phyloP scores from a whole-genome alignment of 2,113 vertebrate species.

The Dromas ardeola region DNA sequence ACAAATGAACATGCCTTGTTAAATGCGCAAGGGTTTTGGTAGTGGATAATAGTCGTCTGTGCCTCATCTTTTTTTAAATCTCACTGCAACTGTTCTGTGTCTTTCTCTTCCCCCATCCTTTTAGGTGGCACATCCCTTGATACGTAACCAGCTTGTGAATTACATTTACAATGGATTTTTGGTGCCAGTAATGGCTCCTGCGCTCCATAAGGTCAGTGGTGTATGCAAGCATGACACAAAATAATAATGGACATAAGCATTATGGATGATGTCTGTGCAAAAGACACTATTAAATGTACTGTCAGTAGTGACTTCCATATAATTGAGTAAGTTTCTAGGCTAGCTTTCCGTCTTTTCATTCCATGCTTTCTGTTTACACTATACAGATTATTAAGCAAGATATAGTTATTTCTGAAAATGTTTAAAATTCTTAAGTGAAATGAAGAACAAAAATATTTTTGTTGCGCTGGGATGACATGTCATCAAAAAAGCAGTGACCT shows the following conservation, averaged over 20 bases:
- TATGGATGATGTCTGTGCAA: background rate
- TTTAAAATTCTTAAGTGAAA: background rate
- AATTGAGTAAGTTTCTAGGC: background rate
- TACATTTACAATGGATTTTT: conserved; percentile 99
- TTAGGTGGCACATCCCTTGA: conserved; percentile 88
- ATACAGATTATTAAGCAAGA: background rate
- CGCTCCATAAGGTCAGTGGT: conserved; percentile 91
- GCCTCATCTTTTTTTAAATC: background rate
- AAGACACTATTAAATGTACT: background rate
- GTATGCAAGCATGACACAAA: background rate
- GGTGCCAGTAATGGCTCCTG: conserved; percentile 93
- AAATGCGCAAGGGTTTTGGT: background rate
- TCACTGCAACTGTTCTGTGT: background rate
- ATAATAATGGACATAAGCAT: background rate
- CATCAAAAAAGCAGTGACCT: background rate
- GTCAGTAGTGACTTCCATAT: background rate
- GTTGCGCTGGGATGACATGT: background rate
- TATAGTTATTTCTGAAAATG: background rate
- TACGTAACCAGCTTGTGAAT: conserved; percentile 90
- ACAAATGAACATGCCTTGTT: background rate
- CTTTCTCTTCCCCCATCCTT: background rate
- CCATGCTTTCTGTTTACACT: background rate
- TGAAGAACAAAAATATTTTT: background rate
- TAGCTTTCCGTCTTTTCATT: background rate
- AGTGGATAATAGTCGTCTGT: background rate